Evolutionary conservation across 2,113 vertebrate genomes (phyloP).

Genomic region (Turnix velox): DNA sequence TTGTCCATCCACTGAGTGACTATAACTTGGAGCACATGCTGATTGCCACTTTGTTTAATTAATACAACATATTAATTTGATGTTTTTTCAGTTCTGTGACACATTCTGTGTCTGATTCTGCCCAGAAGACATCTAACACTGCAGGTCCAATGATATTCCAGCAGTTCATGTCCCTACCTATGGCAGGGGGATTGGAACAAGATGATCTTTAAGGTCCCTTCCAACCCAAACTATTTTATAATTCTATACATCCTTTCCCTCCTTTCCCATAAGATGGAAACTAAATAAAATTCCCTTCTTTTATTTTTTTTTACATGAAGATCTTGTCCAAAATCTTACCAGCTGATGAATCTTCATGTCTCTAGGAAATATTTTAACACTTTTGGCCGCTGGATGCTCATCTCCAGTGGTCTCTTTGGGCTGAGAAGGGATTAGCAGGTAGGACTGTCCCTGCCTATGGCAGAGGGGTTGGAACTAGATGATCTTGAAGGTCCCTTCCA

Average conservation of each 20-base stretch:
- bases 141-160: background rate
- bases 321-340: background rate
- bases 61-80: background rate
- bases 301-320: background rate
- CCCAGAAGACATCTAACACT: background rate
- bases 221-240: too few relatives aligned
- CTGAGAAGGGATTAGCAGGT: background rate
- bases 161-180: background rate
- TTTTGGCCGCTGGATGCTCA: background rate
- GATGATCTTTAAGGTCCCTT: too few relatives aligned
- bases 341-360: background rate
- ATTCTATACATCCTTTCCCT: too few relatives aligned
- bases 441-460: too few relatives aligned
- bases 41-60: fast-evolving
- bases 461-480: too few relatives aligned
- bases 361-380: background rate
- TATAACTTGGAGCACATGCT: background rate
- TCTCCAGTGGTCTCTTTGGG: background rate
- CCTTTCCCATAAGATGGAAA: background rate
- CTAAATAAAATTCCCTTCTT: background rate
- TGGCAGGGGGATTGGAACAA: too few relatives aligned
- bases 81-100: background rate
- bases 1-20: background rate
- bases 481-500: too few relatives aligned
- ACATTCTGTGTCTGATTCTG: fast-evolving